phyloP scores from a whole-genome alignment of 53 echinoderm and acorn worm genomes.

The Hippasteria phrygiana region DNA sequence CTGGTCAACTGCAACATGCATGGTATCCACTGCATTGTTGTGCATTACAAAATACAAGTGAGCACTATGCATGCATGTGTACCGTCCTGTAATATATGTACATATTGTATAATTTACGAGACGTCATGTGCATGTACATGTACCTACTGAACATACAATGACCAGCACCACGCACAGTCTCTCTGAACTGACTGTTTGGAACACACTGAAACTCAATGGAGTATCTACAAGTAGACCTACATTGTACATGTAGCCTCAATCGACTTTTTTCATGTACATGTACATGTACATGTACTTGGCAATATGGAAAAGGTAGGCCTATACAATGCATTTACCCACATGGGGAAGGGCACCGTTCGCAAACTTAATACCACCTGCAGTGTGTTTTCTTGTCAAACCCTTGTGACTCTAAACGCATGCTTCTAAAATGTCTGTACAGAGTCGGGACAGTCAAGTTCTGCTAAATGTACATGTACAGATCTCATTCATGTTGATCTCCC shows the following conservation, averaged over 20 bases:
- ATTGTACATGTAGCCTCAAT: not conserved
- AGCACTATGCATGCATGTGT: too few relatives aligned
- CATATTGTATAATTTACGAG: not conserved
- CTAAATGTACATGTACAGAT: too few relatives aligned
- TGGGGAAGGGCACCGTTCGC: too few relatives aligned
- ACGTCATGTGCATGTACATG: not conserved
- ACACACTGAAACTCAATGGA: not conserved
- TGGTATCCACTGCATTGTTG: too few relatives aligned
- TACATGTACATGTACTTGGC: conserved; percentile 21
- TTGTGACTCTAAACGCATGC: not conserved
- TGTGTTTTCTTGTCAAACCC: not conserved
- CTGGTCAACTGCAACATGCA: too few relatives aligned
- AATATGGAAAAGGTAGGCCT: not conserved
- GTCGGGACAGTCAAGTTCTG: too few relatives aligned
- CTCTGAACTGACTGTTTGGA: not conserved
- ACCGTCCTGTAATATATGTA: not conserved
- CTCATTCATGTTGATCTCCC: too few relatives aligned
- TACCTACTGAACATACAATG: conserved; percentile 27
- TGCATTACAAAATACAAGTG: too few relatives aligned
- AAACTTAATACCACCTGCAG: not conserved
- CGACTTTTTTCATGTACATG: not conserved
- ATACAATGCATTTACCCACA: too few relatives aligned
- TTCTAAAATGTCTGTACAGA: not conserved
- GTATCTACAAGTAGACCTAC: too few relatives aligned
- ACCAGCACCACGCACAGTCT: not conserved